phyloP scores from a whole-genome alignment of 2,797 vertebrate species.

The Lutjanus argentimaculatus region DNA sequence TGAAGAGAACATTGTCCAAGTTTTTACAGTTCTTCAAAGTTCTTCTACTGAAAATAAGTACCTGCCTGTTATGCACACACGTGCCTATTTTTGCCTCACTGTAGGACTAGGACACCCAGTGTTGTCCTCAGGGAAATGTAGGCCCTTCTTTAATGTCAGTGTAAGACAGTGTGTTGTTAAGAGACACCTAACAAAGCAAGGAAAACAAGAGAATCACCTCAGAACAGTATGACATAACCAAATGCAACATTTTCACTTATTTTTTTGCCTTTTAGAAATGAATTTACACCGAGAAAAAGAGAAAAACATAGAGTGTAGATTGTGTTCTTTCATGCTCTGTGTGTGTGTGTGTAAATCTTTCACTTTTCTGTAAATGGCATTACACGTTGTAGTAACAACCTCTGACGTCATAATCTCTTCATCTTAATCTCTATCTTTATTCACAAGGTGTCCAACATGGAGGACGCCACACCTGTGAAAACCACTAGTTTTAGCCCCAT shows the following conservation, averaged over 20 bases:
- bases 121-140: conserved; percentile 37
- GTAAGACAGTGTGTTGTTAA: conserved; percentile 12
- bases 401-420: conserved; percentile 74
- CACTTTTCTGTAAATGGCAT: conserved; percentile 46
- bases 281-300: neutral
- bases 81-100: conserved; percentile 37
- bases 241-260: neutral
- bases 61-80: conserved; percentile 9
- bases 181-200: neutral
- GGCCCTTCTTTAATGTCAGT: conserved; percentile 20
- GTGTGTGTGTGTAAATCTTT: conserved; percentile 30
- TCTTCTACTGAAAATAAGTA: conserved; percentile 20
- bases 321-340: neutral
- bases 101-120: conserved; percentile 33
- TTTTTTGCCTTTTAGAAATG: neutral
- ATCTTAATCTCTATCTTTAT: conserved; percentile 66
- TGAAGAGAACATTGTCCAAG: neutral
- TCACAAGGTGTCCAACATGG: conserved; percentile 13
- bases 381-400: conserved; percentile 45
- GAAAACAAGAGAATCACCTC: neutral
- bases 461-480: conserved; percentile 17
- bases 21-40: neutral
- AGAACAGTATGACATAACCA: neutral
- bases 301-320: neutral
- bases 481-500: neutral